These are phyloP conservation scores for Aspidapion aeneum DNA, from an alignment of 2,888 invertebrate species.

Conservation along the genomic window DNA sequence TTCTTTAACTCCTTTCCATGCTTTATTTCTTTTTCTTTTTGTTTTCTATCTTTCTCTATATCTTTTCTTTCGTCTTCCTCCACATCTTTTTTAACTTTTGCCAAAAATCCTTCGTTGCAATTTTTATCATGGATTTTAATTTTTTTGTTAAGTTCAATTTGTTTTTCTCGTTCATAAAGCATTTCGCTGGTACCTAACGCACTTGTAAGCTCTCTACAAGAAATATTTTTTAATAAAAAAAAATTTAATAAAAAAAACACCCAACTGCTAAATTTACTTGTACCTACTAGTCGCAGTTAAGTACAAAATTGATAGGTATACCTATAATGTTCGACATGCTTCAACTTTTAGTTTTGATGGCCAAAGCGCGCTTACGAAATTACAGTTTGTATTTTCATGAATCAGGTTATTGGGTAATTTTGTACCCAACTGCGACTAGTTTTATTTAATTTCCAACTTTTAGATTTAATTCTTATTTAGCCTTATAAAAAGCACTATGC, in stretches of 20 bases:
- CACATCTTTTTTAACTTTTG: slow-evolving; percentile 32
- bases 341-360: too few species aligned
- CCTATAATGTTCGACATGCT: too few species aligned
- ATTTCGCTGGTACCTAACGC: slow-evolving; percentile 40
- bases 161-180: slow-evolving; percentile 40
- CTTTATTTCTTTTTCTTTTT: slow-evolving; percentile 30
- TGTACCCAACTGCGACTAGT: too few species aligned
- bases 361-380: too few species aligned
- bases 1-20: slow-evolving; percentile 27
- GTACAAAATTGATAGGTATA: too few species aligned
- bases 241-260: not conserved
- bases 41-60: slow-evolving; percentile 29
- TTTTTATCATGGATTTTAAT: slow-evolving; percentile 40
- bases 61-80: slow-evolving; percentile 34
- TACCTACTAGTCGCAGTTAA: too few species aligned
- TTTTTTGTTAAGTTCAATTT: slow-evolving; percentile 37
- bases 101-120: slow-evolving; percentile 32
- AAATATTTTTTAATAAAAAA: not conserved
- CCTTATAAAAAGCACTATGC: too few species aligned
- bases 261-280: not conserved
- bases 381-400: too few species aligned
- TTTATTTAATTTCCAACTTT: too few species aligned
- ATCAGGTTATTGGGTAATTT: too few species aligned
- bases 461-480: too few species aligned
- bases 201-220: slow-evolving; percentile 34